A percentile compares a stretch with the other conserved stretches of the same genome.
These are phyloP conservation scores for Steatornis caripensis DNA, from an alignment of 2,113 vertebrate species.

Conservation along the genomic window DNA sequence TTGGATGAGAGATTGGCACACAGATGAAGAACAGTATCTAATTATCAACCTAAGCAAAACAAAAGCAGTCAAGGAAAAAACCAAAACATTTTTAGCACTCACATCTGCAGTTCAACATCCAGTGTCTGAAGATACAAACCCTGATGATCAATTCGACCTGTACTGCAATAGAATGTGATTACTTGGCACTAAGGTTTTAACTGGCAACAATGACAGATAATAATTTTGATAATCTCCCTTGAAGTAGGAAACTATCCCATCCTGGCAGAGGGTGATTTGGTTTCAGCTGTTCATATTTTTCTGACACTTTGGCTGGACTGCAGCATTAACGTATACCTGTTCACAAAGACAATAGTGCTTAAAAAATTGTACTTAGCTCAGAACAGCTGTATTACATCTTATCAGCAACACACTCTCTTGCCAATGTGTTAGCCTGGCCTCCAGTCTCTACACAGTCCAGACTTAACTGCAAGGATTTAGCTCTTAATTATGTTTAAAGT, in stretches of 20 bases:
- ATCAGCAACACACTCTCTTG: neutral
- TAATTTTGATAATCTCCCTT: neutral
- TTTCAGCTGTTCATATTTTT: neutral
- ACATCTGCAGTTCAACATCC: neutral
- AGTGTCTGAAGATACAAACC: neutral
- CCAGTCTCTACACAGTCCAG: neutral
- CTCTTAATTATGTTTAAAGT: neutral
- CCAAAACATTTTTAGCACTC: neutral
- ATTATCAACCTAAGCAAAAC: neutral
- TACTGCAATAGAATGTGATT: neutral
- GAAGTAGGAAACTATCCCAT: neutral
- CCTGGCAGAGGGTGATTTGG: neutral
- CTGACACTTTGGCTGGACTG: neutral
- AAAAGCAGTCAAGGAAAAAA: neutral
- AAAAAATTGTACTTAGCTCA: neutral
- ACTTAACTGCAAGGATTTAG: neutral
- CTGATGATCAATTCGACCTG: neutral
- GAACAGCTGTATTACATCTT: neutral
- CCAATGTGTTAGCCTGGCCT: neutral
- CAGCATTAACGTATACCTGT: neutral
- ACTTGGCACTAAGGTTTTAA: neutral
- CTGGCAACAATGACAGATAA: neutral
- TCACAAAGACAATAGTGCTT: neutral
- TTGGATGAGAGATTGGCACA: neutral
- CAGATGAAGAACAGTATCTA: neutral